phyloP scores from a whole-genome alignment of 2,113 vertebrate genomes.

The Buteo buteo region DNA sequence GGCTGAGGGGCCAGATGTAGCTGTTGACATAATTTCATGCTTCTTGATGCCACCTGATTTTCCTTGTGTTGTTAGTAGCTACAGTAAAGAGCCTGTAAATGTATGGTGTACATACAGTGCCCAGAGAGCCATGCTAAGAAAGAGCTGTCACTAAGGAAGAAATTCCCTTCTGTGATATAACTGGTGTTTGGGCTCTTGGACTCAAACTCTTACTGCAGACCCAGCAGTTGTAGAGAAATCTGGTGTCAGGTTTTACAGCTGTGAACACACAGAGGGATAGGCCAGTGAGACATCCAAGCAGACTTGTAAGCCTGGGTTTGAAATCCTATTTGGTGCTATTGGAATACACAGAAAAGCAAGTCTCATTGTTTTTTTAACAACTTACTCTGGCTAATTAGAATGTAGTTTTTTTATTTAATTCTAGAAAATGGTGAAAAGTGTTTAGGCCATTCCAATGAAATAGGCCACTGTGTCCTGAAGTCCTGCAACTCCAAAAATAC shows the following conservation, averaged over 20 bases:
- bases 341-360: neutral
- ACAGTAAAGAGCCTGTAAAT: neutral
- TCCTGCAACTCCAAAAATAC: neutral
- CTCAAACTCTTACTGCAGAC: neutral
- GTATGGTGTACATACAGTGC: rapidly evolving
- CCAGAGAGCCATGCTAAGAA: rapidly evolving
- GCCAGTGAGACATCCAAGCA: neutral
- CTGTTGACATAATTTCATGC: neutral
- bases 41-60: neutral
- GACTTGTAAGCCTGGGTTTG: neutral
- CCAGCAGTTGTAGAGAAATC: neutral
- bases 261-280: neutral
- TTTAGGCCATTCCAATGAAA: neutral
- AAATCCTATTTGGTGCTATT: neutral
- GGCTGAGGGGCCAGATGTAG: neutral
- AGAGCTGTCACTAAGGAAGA: neutral
- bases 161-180: neutral
- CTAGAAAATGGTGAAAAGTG: neutral
- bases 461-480: neutral
- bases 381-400: neutral
- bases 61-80: neutral
- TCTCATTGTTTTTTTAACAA: neutral
- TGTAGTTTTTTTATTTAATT: neutral
- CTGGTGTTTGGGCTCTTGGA: neutral
- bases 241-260: neutral